These are phyloP conservation scores for Meganola albula DNA, from an alignment of 2,888 invertebrate species.

Conservation along the genomic window DNA sequence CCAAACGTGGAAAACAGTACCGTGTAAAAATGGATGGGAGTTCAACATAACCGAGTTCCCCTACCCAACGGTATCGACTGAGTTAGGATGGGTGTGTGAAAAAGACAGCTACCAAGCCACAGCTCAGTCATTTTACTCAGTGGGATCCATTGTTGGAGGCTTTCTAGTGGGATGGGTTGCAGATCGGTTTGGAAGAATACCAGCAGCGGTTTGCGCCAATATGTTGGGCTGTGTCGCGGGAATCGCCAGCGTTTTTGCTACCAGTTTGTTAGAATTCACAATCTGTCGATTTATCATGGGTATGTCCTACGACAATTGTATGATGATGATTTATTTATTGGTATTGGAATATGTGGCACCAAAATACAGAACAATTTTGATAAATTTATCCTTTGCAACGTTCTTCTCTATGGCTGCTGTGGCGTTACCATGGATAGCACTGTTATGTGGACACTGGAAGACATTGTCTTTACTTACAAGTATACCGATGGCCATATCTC, in stretches of 20 bases:
- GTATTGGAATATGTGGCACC: conserved; percentile 54
- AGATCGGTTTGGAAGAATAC: conserved; percentile 52
- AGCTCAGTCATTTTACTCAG: conserved; percentile 52
- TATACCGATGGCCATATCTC: conserved; percentile 41
- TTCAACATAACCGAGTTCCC: conserved; percentile 56
- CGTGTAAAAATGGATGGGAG: conserved; percentile 55
- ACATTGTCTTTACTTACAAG: conserved; percentile 46
- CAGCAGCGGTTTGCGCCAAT: conserved; percentile 46
- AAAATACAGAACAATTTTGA: conserved; percentile 51
- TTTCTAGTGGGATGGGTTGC: conserved; percentile 49
- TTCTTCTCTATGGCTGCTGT: conserved; percentile 42
- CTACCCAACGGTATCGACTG: conserved; percentile 52
- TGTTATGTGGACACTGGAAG: conserved; percentile 55
- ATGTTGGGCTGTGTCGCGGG: conserved; percentile 49
- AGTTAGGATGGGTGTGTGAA: conserved; percentile 58
- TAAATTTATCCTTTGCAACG: conserved; percentile 49
- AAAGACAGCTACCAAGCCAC: conserved; percentile 51
- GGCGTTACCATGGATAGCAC: conserved; percentile 51
- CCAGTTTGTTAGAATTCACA: conserved; percentile 41
- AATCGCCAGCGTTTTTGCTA: conserved; percentile 38
- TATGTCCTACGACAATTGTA: conserved; percentile 56
- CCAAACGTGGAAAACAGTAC: conserved; percentile 33
- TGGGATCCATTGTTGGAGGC: conserved; percentile 55
- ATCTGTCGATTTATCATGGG: conserved; percentile 54
- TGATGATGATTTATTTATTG: conserved; percentile 55